phyloP scores from a whole-genome alignment of 2,888 invertebrate genomes.

The Elaeidobius kamerunicus region DNA sequence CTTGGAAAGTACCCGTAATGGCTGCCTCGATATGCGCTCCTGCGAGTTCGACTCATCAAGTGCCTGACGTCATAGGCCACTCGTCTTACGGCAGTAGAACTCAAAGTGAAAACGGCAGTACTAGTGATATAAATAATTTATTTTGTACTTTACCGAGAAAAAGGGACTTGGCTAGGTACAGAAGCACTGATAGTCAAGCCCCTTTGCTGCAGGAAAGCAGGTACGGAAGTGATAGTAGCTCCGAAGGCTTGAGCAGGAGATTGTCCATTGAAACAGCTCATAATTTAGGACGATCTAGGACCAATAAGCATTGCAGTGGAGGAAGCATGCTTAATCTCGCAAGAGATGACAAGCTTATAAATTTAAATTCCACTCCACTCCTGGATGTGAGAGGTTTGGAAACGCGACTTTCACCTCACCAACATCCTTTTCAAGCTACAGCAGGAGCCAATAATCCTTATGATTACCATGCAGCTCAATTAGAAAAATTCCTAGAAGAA shows the following conservation, averaged over 20 bases:
- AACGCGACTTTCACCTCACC: slow-evolving; percentile 40
- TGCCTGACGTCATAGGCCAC: slow-evolving; percentile 47
- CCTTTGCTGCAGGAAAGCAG: slow-evolving; percentile 68
- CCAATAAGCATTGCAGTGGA: slow-evolving; percentile 60
- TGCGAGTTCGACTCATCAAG: slow-evolving; percentile 31
- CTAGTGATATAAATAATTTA: slow-evolving; percentile 47
- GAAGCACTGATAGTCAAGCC: slow-evolving; percentile 66
- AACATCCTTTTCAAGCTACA: slow-evolving; percentile 35
- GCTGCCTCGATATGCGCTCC: slow-evolving; percentile 27
- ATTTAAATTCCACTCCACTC: slow-evolving; percentile 57
- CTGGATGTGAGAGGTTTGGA: slow-evolving; percentile 59
- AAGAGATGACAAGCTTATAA: slow-evolving; percentile 49
- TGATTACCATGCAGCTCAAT: slow-evolving; percentile 75
- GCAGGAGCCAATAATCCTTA: slow-evolving; percentile 54
- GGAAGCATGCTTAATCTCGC: slow-evolving; percentile 70
- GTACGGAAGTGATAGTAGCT: slow-evolving; percentile 62
- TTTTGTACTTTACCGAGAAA: slow-evolving; percentile 67
- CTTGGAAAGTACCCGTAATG: slow-evolving; percentile 1
- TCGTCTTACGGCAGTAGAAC: slow-evolving; percentile 41
- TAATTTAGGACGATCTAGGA: slow-evolving; percentile 43
- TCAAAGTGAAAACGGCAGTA: slow-evolving; percentile 48
- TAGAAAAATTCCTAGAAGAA: slow-evolving; percentile 76
- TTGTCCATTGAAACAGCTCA: slow-evolving; percentile 52
- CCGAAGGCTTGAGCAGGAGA: slow-evolving; percentile 48
- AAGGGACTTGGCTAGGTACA: slow-evolving; percentile 43